Conservation (phyloP, 2,888 invertebrate genomes). For the Athalia cordata region DNA sequence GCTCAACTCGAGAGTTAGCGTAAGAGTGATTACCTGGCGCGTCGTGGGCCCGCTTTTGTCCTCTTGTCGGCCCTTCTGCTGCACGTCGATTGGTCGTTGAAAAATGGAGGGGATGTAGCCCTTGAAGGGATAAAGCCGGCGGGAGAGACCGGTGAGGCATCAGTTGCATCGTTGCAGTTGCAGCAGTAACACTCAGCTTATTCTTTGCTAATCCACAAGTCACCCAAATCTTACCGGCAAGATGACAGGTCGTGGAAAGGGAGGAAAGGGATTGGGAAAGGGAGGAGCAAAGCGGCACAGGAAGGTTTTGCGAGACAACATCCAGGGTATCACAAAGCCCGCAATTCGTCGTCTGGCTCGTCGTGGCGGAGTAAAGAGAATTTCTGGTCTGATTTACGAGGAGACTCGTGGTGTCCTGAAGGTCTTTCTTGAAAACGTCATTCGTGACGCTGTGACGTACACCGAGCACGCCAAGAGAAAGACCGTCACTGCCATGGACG, state of each 20-base stretch:
- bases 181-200: conserved; percentile 54
- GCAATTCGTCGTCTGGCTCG: conserved; percentile 77
- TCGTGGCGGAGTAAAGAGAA: conserved; percentile 81
- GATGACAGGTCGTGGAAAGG: conserved; percentile 89
- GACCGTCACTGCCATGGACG: conserved; percentile 80
- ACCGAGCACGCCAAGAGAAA: conserved; percentile 79
- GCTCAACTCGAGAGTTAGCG: not conserved
- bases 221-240: conserved; percentile 50
- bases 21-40: not conserved
- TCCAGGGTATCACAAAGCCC: conserved; percentile 87
- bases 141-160: not conserved
- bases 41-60: conserved; percentile 50
- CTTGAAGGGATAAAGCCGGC: conserved; percentile 11
- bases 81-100: conserved; percentile 4
- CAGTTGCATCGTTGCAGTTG: conserved; percentile 24
- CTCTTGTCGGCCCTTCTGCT: conserved; percentile 65
- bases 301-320: conserved; percentile 86
- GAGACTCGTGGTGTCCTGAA: conserved; percentile 87
- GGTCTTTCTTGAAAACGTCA: conserved; percentile 79
- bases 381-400: conserved; percentile 87
- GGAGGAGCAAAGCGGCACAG: conserved; percentile 89
- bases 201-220: not conserved
- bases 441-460: conserved; percentile 79
- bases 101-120: conserved; percentile 3
- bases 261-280: conserved; percentile 86